These are phyloP conservation scores for Volucella bombylans DNA, from an alignment of 2,888 invertebrate genomes.

Conservation along the genomic window DNA sequence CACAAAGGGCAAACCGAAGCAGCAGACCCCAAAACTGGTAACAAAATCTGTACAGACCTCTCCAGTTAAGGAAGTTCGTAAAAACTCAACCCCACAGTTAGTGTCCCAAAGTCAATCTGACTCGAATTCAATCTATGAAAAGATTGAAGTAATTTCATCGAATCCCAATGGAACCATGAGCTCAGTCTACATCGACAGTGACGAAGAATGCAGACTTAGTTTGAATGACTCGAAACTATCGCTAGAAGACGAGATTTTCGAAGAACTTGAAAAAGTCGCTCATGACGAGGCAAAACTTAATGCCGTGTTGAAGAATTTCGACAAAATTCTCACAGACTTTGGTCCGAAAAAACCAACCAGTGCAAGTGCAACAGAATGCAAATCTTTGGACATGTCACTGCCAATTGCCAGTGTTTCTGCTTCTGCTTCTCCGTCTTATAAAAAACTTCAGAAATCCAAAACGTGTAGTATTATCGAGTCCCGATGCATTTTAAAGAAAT, in stretches of 20 bases:
- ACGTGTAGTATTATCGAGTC: constrained; percentile 88
- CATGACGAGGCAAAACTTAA: constrained; percentile 83
- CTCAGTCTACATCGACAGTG: constrained; percentile 79
- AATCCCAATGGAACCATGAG: constrained; percentile 72
- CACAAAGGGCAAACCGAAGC: constrained; percentile 43
- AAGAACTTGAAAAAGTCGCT: constrained; percentile 82
- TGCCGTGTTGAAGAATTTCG: constrained; percentile 84
- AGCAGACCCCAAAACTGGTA: constrained; percentile 51
- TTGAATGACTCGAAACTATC: constrained; percentile 80
- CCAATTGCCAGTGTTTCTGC: constrained; percentile 74
- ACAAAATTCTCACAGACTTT: constrained; percentile 84
- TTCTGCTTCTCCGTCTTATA: constrained; percentile 57
- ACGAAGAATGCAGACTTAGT: constrained; percentile 79
- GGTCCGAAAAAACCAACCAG: constrained; percentile 59
- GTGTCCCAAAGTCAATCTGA: constrained; percentile 56
- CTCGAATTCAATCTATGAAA: constrained; percentile 62
- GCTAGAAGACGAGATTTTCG: constrained; percentile 82
- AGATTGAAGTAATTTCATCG: constrained; percentile 63
- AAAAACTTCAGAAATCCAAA: constrained; percentile 86
- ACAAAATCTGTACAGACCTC: constrained; percentile 67
- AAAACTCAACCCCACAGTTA: constrained; percentile 46
- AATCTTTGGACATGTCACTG: constrained; percentile 56
- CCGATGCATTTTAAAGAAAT: constrained; percentile 86
- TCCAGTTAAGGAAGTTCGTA: constrained; percentile 52
- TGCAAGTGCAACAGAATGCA: constrained; percentile 24